These are phyloP conservation scores for Polypedilum pembai DNA, from an alignment of 1,140 invertebrate genomes.

Conservation along the genomic window DNA sequence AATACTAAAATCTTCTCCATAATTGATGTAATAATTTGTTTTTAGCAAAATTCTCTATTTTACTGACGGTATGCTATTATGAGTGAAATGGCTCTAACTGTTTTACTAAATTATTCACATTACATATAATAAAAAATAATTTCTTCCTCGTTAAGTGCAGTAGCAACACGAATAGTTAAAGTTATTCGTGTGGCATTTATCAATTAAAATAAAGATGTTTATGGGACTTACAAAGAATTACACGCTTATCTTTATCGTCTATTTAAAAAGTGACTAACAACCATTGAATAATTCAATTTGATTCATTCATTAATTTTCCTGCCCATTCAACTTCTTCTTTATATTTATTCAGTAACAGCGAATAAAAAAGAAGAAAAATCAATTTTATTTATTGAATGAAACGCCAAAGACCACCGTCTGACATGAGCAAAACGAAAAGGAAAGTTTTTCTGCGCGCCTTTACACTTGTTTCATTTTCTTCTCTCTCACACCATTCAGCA, in stretches of 20 bases:
- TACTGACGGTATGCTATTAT: neutral
- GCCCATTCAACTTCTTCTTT: too few relatives aligned
- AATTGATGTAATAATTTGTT: neutral
- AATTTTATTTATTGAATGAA: slow-evolving; percentile 4
- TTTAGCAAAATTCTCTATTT: neutral
- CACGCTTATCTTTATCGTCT: too few relatives aligned
- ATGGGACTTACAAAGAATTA: too few relatives aligned
- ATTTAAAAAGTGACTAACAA: too few relatives aligned
- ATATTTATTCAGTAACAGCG: too few relatives aligned
- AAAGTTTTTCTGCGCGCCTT: neutral
- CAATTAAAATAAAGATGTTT: neutral
- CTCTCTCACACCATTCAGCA: neutral
- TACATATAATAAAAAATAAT: slow-evolving; percentile 15
- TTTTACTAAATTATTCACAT: neutral
- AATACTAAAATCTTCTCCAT: too few relatives aligned
- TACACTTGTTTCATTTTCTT: neutral
- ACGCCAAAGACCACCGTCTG: neutral
- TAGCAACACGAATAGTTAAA: neutral
- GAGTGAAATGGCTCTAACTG: neutral
- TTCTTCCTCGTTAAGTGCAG: neutral
- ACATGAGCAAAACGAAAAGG: neutral
- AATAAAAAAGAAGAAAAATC: neutral
- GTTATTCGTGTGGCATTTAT: neutral
- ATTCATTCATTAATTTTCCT: too few relatives aligned
- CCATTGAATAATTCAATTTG: too few relatives aligned